These are phyloP conservation scores for Ptilonorhynchus violaceus DNA, from an alignment of 2,113 vertebrate genomes.

Conservation along the genomic window DNA sequence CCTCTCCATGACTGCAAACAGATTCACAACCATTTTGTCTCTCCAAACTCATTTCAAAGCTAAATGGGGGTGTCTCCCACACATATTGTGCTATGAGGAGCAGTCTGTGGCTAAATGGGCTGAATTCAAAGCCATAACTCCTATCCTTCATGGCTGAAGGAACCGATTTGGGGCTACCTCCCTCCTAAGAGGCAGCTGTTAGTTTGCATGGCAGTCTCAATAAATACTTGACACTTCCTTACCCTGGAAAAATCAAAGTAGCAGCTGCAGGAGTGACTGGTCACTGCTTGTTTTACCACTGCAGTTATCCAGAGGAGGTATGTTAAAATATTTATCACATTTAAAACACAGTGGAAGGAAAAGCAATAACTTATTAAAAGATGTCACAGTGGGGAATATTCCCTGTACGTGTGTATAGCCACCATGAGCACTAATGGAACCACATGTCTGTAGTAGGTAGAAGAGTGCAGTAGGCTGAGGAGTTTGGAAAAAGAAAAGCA, in stretches of 20 bases:
- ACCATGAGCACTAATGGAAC: neutral
- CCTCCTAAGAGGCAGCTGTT: neutral
- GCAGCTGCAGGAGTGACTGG: neutral
- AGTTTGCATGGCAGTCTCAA: neutral
- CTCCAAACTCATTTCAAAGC: neutral
- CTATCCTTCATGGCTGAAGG: neutral
- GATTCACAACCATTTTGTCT: neutral
- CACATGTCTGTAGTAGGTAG: neutral
- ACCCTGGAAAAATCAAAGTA: slow-evolving; percentile 6
- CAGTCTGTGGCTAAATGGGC: neutral
- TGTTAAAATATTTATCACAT: slow-evolving; percentile 18
- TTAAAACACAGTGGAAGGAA: slow-evolving; percentile 15
- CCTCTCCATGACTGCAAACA: neutral
- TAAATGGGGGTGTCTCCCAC: neutral
- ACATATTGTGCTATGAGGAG: neutral
- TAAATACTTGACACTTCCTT: slow-evolving; percentile 1
- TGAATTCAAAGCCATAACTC: neutral
- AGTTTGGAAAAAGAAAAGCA: neutral
- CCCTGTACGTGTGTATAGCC: neutral
- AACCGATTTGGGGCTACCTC: neutral
- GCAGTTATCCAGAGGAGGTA: neutral
- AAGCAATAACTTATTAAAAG: slow-evolving; percentile 10
- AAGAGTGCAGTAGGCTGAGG: neutral
- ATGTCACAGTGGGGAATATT: neutral
- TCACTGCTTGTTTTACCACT: neutral